phyloP scores from a whole-genome alignment of 2,797 vertebrate species.

The Pseudochromis fuscus region DNA sequence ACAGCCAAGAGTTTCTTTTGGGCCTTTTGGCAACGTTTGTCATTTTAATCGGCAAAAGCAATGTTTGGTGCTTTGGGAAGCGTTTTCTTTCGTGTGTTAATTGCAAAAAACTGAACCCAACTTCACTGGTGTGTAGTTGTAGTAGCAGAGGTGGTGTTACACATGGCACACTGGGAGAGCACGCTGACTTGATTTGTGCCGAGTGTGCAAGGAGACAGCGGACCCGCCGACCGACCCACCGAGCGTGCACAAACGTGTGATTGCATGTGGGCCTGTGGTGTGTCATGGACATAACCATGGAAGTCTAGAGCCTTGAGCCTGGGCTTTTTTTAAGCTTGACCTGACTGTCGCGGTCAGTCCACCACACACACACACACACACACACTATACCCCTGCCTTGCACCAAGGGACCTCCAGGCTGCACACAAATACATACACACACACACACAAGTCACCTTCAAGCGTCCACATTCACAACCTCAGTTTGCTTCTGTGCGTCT shows the following conservation, averaged over 20 bases:
- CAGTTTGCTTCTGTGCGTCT: constrained; percentile 15
- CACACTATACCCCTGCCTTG: constrained; percentile 20
- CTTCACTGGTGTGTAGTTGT: not conserved
- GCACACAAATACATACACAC: constrained; percentile 11
- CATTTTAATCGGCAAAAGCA: constrained; percentile 6
- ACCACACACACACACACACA: constrained; percentile 35
- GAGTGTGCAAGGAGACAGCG: constrained; percentile 19
- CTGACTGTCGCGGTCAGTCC: constrained; percentile 50
- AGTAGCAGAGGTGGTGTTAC: not conserved
- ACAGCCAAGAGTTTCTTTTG: not conserved
- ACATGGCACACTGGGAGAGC: not conserved
- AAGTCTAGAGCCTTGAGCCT: constrained; percentile 58
- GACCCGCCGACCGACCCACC: constrained; percentile 1
- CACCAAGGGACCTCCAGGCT: constrained; percentile 57
- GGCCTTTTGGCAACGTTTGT: constrained; percentile 24
- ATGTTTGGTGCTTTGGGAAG: not conserved
- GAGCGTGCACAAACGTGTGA: constrained; percentile 23
- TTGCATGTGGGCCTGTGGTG: constrained; percentile 42
- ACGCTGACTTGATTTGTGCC: constrained; percentile 1
- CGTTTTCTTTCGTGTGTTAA: not conserved
- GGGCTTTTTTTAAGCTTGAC: constrained; percentile 72
- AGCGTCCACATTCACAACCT: constrained; percentile 48
- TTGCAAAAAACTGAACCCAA: not conserved
- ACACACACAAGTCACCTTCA: constrained; percentile 69
- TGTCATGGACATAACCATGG: constrained; percentile 58